Evolutionary conservation across 2,888 invertebrate genomes (phyloP).

Genomic region (Meloe dianella): DNA sequence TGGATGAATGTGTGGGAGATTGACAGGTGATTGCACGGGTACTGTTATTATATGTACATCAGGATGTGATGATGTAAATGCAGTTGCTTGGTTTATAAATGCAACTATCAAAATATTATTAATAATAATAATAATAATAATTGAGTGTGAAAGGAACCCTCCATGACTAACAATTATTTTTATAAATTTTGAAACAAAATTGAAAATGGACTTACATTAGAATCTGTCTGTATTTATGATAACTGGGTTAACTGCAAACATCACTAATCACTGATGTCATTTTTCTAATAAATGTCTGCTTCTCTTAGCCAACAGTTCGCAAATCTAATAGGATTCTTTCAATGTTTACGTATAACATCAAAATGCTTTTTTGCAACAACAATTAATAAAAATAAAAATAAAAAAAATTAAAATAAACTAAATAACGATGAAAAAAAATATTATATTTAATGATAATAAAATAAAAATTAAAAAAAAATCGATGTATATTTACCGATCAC

Average conservation of each 20-base stretch:
- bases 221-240: conserved; percentile 22
- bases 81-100: conserved; percentile 5
- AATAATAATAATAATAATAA: not conserved
- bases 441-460: not conserved
- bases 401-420: conserved; percentile 22
- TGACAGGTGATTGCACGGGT: conserved; percentile 58
- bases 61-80: conserved; percentile 14
- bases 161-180: conserved; percentile 35
- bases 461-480: not conserved
- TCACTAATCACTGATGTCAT: conserved; percentile 21
- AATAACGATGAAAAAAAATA: conserved; percentile 16
- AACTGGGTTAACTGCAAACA: conserved; percentile 20
- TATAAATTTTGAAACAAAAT: conserved; percentile 23
- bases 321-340: conserved; percentile 52
- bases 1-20: conserved; percentile 49
- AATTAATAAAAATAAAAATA: conserved; percentile 24
- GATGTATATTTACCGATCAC: conserved; percentile 48
- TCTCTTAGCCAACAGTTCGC: conserved; percentile 55
- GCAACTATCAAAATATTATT: not conserved
- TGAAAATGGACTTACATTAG: too few relatives aligned
- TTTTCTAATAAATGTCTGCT: conserved; percentile 56
- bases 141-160: conserved; percentile 16
- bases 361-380: conserved; percentile 50
- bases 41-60: conserved; percentile 42
- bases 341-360: conserved; percentile 46